Conservation (phyloP, 2,113 vertebrate species). For the Lucifuga dentata region DNA sequence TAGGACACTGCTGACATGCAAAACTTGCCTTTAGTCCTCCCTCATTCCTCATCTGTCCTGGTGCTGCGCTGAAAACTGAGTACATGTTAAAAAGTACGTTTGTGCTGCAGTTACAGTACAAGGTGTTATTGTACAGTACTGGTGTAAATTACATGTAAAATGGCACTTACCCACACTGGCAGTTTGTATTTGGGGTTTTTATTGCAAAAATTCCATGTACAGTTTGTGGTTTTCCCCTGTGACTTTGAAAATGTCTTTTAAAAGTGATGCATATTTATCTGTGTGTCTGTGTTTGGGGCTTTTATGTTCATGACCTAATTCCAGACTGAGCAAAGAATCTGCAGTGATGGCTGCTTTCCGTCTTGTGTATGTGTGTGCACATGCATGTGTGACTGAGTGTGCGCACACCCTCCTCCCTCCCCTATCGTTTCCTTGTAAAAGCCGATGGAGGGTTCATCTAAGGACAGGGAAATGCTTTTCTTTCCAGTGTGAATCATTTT, state of each 20-base stretch:
- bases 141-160: slow-evolving; percentile 20
- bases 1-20: slow-evolving; percentile 64
- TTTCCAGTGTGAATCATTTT: slow-evolving; percentile 89
- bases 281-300: slow-evolving; percentile 57
- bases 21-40: slow-evolving; percentile 51
- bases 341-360: slow-evolving; percentile 56
- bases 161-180: slow-evolving; percentile 4
- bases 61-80: slow-evolving; percentile 28
- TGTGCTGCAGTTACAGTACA: not conserved
- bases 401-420: slow-evolving; percentile 54
- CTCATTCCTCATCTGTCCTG: slow-evolving; percentile 38
- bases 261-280: slow-evolving; percentile 51
- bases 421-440: slow-evolving; percentile 74
- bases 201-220: slow-evolving; percentile 24
- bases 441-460: slow-evolving; percentile 87
- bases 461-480: slow-evolving; percentile 89
- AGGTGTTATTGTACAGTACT: slow-evolving; percentile 14
- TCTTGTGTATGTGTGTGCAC: slow-evolving; percentile 27
- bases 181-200: slow-evolving; percentile 23
- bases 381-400: slow-evolving; percentile 26
- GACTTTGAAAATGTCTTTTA: slow-evolving; percentile 55
- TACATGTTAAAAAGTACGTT: slow-evolving; percentile 12
- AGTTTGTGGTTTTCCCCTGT: slow-evolving; percentile 35
- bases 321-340: slow-evolving; percentile 66
- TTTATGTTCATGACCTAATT: slow-evolving; percentile 76